A percentile compares a stretch with the other conserved stretches of the same genome.
These are phyloP conservation scores for Oncorhynchus keta DNA, from an alignment of 2,113 vertebrate species.

Conservation along the genomic window DNA sequence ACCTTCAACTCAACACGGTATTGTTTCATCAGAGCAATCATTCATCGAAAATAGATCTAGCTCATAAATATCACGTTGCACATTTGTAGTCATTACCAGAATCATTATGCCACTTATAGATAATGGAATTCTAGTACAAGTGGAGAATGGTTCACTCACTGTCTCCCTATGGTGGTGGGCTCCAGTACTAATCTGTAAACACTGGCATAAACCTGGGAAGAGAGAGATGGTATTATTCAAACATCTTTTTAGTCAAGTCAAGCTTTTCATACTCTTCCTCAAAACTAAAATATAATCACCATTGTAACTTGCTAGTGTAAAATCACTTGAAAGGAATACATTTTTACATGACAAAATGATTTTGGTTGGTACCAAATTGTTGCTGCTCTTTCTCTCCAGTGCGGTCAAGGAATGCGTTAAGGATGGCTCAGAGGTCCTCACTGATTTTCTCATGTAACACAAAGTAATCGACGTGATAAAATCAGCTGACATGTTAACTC, in stretches of 20 bases:
- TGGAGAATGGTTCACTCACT: constrained; percentile 79
- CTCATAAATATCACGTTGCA: background rate
- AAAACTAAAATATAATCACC: background rate
- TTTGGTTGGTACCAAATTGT: constrained; percentile 32
- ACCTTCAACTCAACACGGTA: background rate
- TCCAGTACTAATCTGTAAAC: constrained; percentile 88
- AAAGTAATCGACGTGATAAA: background rate
- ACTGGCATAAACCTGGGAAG: constrained; percentile 92
- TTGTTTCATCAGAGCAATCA: background rate
- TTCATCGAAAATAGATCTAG: background rate
- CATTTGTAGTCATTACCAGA: background rate
- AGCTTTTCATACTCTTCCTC: constrained; percentile 40
- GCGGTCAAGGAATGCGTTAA: constrained; percentile 94
- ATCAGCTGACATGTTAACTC: background rate
- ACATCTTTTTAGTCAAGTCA: constrained; percentile 35
- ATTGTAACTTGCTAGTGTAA: background rate
- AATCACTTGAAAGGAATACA: background rate
- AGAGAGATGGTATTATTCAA: background rate
- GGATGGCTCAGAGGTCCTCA: constrained; percentile 92
- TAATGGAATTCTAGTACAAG: background rate
- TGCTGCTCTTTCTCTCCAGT: constrained; percentile 98
- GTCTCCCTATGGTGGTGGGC: constrained; percentile 90
- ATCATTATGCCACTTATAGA: background rate
- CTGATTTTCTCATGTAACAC: constrained; percentile 91
- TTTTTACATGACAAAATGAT: background rate